A percentile compares a stretch with the other conserved stretches of the same genome.
phyloP scores from a whole-genome alignment of 1,140 invertebrate species.

The Drosophila biarmipes region DNA sequence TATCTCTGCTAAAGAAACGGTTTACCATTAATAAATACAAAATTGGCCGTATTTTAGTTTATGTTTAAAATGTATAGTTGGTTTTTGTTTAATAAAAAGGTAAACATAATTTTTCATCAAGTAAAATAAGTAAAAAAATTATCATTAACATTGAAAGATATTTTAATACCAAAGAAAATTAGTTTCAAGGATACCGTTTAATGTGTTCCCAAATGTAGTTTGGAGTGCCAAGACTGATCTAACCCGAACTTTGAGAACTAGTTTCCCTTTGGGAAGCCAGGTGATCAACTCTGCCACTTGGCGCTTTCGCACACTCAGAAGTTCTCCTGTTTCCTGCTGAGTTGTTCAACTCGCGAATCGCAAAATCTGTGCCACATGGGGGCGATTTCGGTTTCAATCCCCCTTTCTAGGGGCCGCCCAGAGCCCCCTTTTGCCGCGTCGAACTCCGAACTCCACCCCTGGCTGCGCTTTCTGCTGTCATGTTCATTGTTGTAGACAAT shows the following conservation, averaged over 20 bases:
- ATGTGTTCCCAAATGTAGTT: background rate
- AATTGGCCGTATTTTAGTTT: too few relatives aligned
- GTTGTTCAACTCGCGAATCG: conserved; percentile 27
- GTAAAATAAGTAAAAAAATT: too few relatives aligned
- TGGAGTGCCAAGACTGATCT: background rate
- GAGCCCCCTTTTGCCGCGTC: background rate
- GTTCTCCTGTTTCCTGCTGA: conserved; percentile 34
- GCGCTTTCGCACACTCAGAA: conserved; percentile 6
- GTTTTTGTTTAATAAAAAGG: too few relatives aligned
- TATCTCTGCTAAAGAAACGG: too few relatives aligned
- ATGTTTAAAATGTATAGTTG: too few relatives aligned
- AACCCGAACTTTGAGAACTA: conserved; percentile 1
- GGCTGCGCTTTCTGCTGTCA: conserved; percentile 2
- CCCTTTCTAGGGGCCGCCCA: background rate
- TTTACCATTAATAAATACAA: too few relatives aligned
- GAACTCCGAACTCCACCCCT: conserved; percentile 5
- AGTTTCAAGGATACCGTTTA: background rate
- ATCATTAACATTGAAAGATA: too few relatives aligned
- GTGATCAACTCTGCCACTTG: conserved; percentile 3
- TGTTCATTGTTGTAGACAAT: conserved; percentile 50
- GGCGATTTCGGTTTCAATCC: background rate
- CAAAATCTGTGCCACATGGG: conserved; percentile 42
- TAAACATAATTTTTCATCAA: too few relatives aligned
- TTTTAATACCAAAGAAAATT: too few relatives aligned
- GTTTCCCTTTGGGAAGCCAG: background rate